These are phyloP conservation scores for Abscondita cerata DNA, from an alignment of 2,888 invertebrate species.

Conservation along the genomic window DNA sequence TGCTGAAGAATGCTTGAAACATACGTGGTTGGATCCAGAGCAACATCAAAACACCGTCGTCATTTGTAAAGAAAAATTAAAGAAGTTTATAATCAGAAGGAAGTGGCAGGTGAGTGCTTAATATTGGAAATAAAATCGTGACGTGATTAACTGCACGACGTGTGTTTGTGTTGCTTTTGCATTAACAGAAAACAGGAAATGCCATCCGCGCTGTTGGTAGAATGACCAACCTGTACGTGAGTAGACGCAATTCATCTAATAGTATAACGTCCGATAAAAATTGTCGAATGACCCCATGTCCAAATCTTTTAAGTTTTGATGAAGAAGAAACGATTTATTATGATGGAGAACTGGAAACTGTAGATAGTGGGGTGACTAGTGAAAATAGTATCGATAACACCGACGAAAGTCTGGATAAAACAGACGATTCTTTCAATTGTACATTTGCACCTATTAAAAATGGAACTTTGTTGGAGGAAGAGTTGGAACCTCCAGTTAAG, in stretches of 20 bases:
- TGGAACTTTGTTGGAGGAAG: too few relatives aligned
- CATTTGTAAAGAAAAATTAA: conserved; percentile 80
- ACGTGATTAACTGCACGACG: conserved; percentile 23
- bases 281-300: conserved; percentile 56
- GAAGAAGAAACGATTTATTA: conserved; percentile 57
- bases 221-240: conserved; percentile 75
- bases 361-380: background rate
- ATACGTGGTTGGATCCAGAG: conserved; percentile 78
- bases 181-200: conserved; percentile 78
- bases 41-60: conserved; percentile 70
- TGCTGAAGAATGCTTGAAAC: conserved; percentile 74
- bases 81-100: conserved; percentile 79
- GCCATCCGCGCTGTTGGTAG: conserved; percentile 80
- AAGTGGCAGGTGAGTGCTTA: conserved; percentile 83
- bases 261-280: conserved; percentile 56
- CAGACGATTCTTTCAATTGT: too few relatives aligned
- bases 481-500: too few relatives aligned
- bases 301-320: conserved; percentile 62
- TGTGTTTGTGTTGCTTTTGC: conserved; percentile 44
- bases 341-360: background rate
- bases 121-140: conserved; percentile 14
- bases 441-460: too few relatives aligned
- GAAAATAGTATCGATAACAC: conserved; percentile 5
- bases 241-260: conserved; percentile 65
- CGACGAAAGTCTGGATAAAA: background rate